phyloP scores from a whole-genome alignment of 2,888 invertebrate species.

The Parnassius apollo region DNA sequence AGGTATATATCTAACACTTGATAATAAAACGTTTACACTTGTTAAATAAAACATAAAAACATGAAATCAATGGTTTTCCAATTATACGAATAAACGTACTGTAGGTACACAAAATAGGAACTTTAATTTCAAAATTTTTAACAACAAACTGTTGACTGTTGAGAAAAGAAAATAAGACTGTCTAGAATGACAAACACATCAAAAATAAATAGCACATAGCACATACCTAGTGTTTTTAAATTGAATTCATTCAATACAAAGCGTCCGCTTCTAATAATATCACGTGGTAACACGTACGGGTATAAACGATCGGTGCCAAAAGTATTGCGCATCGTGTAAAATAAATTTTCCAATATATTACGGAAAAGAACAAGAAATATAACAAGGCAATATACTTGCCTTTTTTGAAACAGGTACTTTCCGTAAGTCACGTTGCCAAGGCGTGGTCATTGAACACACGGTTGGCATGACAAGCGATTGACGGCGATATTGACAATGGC shows the following conservation, averaged over 20 bases:
- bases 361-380: conserved; percentile 15
- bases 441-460: conserved; percentile 6
- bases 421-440: conserved; percentile 7
- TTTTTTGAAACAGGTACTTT: conserved; percentile 14
- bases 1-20: no score
- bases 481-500: conserved; percentile 16
- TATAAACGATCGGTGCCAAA: background rate
- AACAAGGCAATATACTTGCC: conserved; percentile 13
- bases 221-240: conserved; percentile 3
- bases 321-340: conserved; percentile 3
- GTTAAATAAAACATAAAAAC: no score
- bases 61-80: no score
- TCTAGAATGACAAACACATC: background rate
- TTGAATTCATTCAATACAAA: conserved; percentile 5
- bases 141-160: no score
- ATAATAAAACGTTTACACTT: no score
- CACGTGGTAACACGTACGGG: background rate
- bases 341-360: conserved; percentile 10
- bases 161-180: no score
- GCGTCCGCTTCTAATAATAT: conserved; percentile 1
- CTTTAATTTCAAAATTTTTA: no score
- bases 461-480: conserved; percentile 13
- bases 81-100: no score
- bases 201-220: background rate
- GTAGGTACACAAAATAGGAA: no score